Evolutionary conservation across 2,113 vertebrate genomes (phyloP), one percentile per base, ranked within the genome.

Genomic region (Glaucidium brasilianum): DNA sequence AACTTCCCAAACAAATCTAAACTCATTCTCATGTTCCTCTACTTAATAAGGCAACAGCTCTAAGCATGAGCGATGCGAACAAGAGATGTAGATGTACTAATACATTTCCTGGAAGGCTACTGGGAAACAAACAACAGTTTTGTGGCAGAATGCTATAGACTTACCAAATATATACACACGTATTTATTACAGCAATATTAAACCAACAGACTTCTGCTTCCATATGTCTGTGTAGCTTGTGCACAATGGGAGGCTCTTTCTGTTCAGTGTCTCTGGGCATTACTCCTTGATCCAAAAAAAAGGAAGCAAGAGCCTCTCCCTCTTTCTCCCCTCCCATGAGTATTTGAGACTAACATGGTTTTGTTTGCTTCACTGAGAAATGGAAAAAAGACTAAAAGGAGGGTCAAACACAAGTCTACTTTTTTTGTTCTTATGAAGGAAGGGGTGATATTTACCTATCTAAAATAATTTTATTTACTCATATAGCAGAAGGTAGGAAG

Each of bases 1-100:
- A 89, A 30, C 86, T 90, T 88, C 73, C 89, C 43, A 79, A 89
- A 92, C 52, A 91, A 94, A 96, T 62, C 79, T 87, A 63, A 96
- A 93, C 64, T 96, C 85, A 85, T 17, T 19, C 67, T 93, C 43
- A 10, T 62, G 37, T 53, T 95, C 93, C n/a, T 63, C 75, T 64
- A 13, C 82, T 82, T 89, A 55, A 75, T 22, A 63, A 94, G 55
- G 76, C 71, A 60, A 53, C 43, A 92, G 63, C 73, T 82, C 29
- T 45, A 20, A 91, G 52, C 72, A 67, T 80, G 37, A 91, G 94
- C 0, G 1, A 88, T 76, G 58, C 53, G 68, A 35, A 18, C 21
- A 55, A 76, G 82, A 23, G 26, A 94, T 87, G 78, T 45, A 78
- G 91, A 94, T 32, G 25, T 2, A 18, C 74, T 88, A 92, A 87